These are phyloP conservation scores for Oceanodroma tethys DNA, from an alignment of 2,113 vertebrate genomes.

Conservation along the genomic window DNA sequence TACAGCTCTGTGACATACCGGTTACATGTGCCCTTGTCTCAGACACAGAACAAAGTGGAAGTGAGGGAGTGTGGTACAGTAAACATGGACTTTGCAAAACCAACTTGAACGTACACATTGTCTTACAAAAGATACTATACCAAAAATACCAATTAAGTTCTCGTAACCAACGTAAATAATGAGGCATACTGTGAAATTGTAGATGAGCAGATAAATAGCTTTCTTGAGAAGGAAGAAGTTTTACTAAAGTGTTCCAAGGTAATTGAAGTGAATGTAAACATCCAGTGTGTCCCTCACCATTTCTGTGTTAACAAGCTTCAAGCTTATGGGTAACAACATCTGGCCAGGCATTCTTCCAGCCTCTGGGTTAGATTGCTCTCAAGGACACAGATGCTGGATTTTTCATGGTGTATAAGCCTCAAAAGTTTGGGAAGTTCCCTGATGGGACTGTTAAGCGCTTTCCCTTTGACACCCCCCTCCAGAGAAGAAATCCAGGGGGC, in stretches of 20 bases:
- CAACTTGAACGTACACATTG: not conserved
- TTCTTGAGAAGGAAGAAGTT: not conserved
- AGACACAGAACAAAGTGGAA: not conserved
- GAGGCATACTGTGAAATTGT: not conserved
- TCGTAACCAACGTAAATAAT: not conserved
- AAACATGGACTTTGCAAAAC: not conserved
- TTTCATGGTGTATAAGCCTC: not conserved
- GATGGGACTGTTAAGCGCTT: not conserved
- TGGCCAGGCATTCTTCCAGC: not conserved
- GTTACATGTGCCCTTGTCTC: not conserved
- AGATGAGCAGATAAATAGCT: not conserved
- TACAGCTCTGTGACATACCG: not conserved
- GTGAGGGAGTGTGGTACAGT: not conserved
- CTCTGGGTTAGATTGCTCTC: not conserved
- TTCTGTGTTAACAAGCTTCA: not conserved
- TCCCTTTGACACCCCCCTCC: not conserved
- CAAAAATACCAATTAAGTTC: constrained; percentile 30
- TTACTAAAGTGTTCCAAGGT: not conserved
- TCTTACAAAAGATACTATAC: not conserved
- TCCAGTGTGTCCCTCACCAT: not conserved
- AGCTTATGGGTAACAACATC: not conserved
- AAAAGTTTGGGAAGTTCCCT: not conserved
- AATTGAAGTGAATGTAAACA: not conserved
- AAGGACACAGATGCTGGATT: not conserved
- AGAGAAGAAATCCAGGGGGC: not conserved